These are phyloP conservation scores for Argyra leucocephala DNA, from an alignment of 2,888 invertebrate species.

Conservation along the genomic window DNA sequence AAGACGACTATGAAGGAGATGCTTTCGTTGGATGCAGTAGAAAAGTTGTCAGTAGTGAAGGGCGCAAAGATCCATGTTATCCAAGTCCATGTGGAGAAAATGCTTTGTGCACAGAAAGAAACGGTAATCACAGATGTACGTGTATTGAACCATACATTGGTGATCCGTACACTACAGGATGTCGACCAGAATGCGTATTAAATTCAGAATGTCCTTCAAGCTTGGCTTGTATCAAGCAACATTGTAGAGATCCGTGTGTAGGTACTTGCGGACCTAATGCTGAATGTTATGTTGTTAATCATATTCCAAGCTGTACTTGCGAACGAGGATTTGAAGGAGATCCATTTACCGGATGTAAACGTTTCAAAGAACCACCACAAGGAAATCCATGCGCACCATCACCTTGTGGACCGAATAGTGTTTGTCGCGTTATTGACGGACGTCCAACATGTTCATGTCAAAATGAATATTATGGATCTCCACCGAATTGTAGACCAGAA, in stretches of 20 bases:
- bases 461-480: conserved; percentile 61
- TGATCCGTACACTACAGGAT: conserved; percentile 76
- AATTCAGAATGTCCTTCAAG: conserved; percentile 71
- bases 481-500: conserved; percentile 67
- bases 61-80: conserved; percentile 56
- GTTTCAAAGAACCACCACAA: conserved; percentile 36
- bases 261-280: conserved; percentile 77
- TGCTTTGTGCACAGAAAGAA: conserved; percentile 62
- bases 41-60: conserved; percentile 21
- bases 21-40: conserved; percentile 71
- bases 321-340: conserved; percentile 67
- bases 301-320: conserved; percentile 74
- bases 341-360: conserved; percentile 70
- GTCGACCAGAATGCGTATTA: conserved; percentile 74
- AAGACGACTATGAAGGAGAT: conserved; percentile 68
- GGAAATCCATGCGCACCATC: conserved; percentile 62
- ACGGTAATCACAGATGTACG: conserved; percentile 63
- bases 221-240: conserved; percentile 70
- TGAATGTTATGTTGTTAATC: conserved; percentile 71
- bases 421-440: conserved; percentile 59
- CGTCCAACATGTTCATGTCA: conserved; percentile 70
- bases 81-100: conserved; percentile 79
- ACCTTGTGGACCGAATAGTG: conserved; percentile 70
- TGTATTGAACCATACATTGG: conserved; percentile 83
- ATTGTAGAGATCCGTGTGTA: conserved; percentile 77